Evolutionary conservation across 1,140 invertebrate genomes (phyloP).

Genomic region (Chrysomallon squamiferum): DNA sequence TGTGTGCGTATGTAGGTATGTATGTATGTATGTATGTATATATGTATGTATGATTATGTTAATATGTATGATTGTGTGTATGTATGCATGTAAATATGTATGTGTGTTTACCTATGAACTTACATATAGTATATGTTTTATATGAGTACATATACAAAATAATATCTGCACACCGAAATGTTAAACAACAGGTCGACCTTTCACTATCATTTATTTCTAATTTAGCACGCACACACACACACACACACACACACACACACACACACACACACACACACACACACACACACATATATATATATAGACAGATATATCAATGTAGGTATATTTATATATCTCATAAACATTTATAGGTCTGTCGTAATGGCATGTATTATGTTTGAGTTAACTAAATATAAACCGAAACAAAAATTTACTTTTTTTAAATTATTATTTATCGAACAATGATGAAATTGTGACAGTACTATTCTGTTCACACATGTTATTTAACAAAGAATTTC

Average conservation of each 20-base stretch:
- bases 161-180: background rate
- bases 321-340: too few species aligned
- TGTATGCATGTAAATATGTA: background rate
- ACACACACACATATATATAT: slow-evolving; percentile 1
- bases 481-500: too few species aligned
- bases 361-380: too few species aligned
- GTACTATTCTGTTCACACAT: too few species aligned
- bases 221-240: slow-evolving; percentile 8
- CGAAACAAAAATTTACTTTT: too few species aligned
- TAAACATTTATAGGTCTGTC: too few species aligned
- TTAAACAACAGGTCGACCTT: background rate
- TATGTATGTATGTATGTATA: background rate
- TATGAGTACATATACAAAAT: background rate
- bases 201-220: background rate
- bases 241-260: slow-evolving; percentile 10
- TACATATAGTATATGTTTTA: background rate
- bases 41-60: background rate
- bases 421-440: too few species aligned
- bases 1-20: background rate
- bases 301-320: too few species aligned
- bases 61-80: background rate
- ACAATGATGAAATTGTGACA: too few species aligned
- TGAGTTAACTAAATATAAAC: too few species aligned
- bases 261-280: slow-evolving; percentile 7
- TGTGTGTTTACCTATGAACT: background rate